These are phyloP conservation scores for Apamea crenata DNA, from an alignment of 2,888 invertebrate species.

Conservation along the genomic window DNA sequence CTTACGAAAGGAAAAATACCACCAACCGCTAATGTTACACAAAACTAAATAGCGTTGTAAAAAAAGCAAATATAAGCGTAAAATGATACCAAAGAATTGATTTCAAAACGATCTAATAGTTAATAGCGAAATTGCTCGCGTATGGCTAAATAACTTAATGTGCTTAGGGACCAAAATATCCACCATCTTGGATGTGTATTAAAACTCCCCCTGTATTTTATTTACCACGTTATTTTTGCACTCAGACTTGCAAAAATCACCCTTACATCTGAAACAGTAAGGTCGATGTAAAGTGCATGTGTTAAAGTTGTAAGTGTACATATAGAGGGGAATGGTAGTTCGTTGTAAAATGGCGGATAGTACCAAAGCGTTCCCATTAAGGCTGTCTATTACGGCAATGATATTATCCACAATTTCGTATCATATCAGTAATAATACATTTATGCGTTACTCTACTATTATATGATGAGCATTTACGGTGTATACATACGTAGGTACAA, in stretches of 20 bases:
- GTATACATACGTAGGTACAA: slow-evolving; percentile 25
- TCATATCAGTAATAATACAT: slow-evolving; percentile 81
- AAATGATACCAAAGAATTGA: slow-evolving; percentile 77
- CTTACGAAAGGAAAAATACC: slow-evolving; percentile 38
- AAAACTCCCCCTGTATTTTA: slow-evolving; percentile 67
- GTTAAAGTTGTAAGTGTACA: slow-evolving; percentile 62
- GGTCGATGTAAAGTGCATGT: slow-evolving; percentile 3
- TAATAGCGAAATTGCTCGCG: slow-evolving; percentile 82
- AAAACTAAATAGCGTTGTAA: slow-evolving; percentile 62
- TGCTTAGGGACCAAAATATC: slow-evolving; percentile 66
- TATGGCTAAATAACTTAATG: slow-evolving; percentile 87
- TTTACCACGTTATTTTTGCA: slow-evolving; percentile 45
- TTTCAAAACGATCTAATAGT: slow-evolving; percentile 82
- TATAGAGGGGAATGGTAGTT: slow-evolving; percentile 69
- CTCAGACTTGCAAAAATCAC: slow-evolving; percentile 5
- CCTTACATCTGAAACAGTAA: slow-evolving; percentile 2
- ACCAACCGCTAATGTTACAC: slow-evolving; percentile 38
- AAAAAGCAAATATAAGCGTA: slow-evolving; percentile 67
- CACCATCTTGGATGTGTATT: slow-evolving; percentile 70
- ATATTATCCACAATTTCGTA: slow-evolving; percentile 83
- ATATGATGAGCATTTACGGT: slow-evolving; percentile 68
- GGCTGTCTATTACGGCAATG: slow-evolving; percentile 82
- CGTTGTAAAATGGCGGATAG: slow-evolving; percentile 71
- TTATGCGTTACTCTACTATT: slow-evolving; percentile 72
- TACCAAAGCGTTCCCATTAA: slow-evolving; percentile 82